phyloP scores from a whole-genome alignment of 2,113 vertebrate species.

The Oncorhynchus gorbuscha region DNA sequence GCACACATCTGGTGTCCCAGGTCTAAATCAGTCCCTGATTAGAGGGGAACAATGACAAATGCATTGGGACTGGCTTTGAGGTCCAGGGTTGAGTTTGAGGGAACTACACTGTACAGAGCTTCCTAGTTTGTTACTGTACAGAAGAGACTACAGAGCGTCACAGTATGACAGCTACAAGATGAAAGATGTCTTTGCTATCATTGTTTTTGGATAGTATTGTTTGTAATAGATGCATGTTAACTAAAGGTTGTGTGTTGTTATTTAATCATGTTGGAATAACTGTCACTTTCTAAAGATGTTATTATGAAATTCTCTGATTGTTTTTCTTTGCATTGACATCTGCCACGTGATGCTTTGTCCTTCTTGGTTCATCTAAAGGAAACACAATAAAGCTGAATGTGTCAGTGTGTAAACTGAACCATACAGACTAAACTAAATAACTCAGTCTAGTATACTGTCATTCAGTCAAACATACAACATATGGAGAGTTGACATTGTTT shows the following conservation, averaged over 20 bases:
- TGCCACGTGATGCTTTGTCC: slow-evolving; percentile 43
- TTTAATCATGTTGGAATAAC: slow-evolving; percentile 19
- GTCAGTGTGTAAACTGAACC: slow-evolving; percentile 65
- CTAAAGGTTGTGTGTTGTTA: too few species aligned
- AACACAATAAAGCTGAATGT: slow-evolving; percentile 61
- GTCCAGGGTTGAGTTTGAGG: too few species aligned
- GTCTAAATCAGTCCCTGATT: too few species aligned
- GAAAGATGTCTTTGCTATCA: too few species aligned
- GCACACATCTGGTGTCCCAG: too few species aligned
- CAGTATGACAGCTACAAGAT: background rate
- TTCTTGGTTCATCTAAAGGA: slow-evolving; percentile 47
- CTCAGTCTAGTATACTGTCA: background rate
- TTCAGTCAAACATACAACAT: background rate
- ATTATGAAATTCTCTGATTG: slow-evolving; percentile 49
- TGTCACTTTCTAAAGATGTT: slow-evolving; percentile 25
- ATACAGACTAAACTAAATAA: slow-evolving; percentile 62
- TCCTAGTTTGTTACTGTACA: too few species aligned
- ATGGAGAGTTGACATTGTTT: slow-evolving; percentile 8
- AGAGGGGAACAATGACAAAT: too few species aligned
- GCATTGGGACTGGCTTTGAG: too few species aligned
- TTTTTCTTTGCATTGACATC: slow-evolving; percentile 47
- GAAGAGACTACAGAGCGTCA: background rate
- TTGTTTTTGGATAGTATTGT: background rate
- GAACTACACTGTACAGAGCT: too few species aligned
- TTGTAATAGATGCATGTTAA: background rate